A percentile compares a stretch with the other conserved stretches of the same genome.
These are phyloP conservation scores for Macrosteles quadrilineatus DNA, from an alignment of 1,140 invertebrate genomes.

Conservation along the genomic window DNA sequence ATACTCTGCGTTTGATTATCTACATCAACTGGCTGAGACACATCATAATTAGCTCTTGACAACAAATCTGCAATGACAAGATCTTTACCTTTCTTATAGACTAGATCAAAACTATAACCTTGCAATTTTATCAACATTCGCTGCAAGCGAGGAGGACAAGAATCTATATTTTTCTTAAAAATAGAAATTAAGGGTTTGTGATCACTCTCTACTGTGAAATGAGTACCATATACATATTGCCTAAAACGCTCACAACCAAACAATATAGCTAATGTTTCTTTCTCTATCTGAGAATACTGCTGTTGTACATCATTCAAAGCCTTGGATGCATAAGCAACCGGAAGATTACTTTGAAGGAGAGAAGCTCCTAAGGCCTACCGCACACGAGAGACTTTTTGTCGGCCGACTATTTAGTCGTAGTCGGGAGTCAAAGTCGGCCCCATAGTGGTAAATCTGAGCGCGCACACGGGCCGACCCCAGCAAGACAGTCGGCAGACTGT, in stretches of 20 bases:
- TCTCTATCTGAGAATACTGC: constrained; percentile 51
- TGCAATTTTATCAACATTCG: constrained; percentile 3
- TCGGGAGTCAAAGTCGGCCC: too few relatives aligned
- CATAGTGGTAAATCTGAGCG: too few relatives aligned
- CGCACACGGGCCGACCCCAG: too few relatives aligned
- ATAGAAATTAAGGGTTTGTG: constrained; percentile 10
- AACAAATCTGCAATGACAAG: background rate
- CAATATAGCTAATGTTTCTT: constrained; percentile 49
- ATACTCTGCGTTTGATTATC: background rate
- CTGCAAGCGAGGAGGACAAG: background rate
- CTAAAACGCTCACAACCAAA: constrained; percentile 47
- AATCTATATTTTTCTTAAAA: background rate
- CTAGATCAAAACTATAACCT: background rate
- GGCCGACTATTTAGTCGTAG: too few relatives aligned
- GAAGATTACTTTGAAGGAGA: background rate
- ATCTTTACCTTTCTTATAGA: constrained; percentile 6
- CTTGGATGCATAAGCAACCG: constrained; percentile 1
- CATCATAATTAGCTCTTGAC: background rate
- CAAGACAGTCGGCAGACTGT: too few relatives aligned
- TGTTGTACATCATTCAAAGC: constrained; percentile 40
- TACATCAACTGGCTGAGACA: background rate
- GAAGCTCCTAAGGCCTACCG: too few relatives aligned
- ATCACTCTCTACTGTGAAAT: background rate
- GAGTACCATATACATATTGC: background rate
- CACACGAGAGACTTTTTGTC: too few relatives aligned